Percentiles rank a stretch among this genome's conserved stretches.
These are phyloP conservation scores for honey bee (Apis mellifera) DNA, from an alignment of 1,140 invertebrate genomes.

Conservation along the genomic window DNA sequence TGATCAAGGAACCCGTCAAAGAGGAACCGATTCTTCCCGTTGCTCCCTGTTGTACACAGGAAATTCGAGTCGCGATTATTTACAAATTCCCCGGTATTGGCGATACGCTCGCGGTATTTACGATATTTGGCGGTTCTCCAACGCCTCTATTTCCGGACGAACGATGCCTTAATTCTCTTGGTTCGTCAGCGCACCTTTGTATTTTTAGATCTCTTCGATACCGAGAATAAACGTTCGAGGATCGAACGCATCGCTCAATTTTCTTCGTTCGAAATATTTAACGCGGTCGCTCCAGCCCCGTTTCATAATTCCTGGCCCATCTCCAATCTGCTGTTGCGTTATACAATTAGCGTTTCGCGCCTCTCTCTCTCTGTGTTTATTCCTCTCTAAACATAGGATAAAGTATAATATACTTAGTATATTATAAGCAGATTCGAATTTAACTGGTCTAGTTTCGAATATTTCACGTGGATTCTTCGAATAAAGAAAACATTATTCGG, in stretches of 20 bases:
- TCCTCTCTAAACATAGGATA: too few relatives aligned
- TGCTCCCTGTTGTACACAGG: background rate
- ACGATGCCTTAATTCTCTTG: constrained; percentile 24
- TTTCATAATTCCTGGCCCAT: constrained; percentile 30
- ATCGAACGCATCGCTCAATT: constrained; percentile 15
- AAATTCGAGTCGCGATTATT: constrained; percentile 20
- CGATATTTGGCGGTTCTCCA: constrained; percentile 9
- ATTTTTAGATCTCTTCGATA: constrained; percentile 21
- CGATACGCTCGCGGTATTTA: constrained; percentile 11
- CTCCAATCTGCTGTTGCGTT: constrained; percentile 15
- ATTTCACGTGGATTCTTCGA: too few relatives aligned
- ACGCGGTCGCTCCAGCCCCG: too few relatives aligned
- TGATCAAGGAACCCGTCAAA: background rate
- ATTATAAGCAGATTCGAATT: too few relatives aligned
- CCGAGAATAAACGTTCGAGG: constrained; percentile 22
- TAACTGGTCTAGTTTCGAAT: too few relatives aligned
- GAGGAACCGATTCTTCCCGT: background rate
- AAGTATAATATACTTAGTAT: too few relatives aligned
- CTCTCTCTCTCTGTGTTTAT: background rate
- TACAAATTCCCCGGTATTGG: constrained; percentile 3
- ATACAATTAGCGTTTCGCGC: constrained; percentile 7
- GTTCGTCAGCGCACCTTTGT: background rate
- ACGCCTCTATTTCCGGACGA: background rate
- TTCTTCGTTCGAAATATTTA: background rate
- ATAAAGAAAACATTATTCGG: too few relatives aligned